Percentiles rank a stretch among this genome's conserved stretches.
Conservation (phyloP, 2,113 vertebrate species). For the Jaculus jaculus region DNA sequence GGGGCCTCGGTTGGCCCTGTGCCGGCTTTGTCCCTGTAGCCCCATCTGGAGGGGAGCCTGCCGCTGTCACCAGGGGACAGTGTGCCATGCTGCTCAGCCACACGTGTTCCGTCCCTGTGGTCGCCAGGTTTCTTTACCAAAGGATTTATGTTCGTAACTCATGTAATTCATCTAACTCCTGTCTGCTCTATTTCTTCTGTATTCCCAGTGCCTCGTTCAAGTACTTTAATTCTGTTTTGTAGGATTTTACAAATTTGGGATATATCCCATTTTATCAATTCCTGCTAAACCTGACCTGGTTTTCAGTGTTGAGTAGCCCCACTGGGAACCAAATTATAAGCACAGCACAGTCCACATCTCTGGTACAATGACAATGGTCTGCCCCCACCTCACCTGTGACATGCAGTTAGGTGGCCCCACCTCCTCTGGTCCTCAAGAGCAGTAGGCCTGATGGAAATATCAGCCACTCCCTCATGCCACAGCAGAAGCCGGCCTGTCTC, state of each 20-base stretch:
- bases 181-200: not conserved
- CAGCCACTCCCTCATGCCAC: not conserved
- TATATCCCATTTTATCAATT: not conserved
- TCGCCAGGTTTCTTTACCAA: not conserved
- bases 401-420: not conserved
- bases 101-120: not conserved
- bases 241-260: not conserved
- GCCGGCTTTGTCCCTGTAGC: not conserved
- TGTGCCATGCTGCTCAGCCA: not conserved
- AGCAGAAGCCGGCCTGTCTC: not conserved
- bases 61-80: fast-evolving
- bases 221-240: not conserved
- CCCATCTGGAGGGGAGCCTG: not conserved
- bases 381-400: not conserved
- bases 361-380: not conserved
- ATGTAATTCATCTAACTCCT: not conserved
- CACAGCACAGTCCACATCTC: not conserved
- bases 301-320: not conserved
- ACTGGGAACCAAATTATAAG: not conserved
- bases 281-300: not conserved
- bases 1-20: too few species aligned
- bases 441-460: not conserved
- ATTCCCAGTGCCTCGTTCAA: not conserved
- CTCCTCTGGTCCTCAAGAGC: not conserved
- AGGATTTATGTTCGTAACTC: not conserved